Conservation (phyloP, 1,140 invertebrate species). For the Chlorops oryzae region DNA sequence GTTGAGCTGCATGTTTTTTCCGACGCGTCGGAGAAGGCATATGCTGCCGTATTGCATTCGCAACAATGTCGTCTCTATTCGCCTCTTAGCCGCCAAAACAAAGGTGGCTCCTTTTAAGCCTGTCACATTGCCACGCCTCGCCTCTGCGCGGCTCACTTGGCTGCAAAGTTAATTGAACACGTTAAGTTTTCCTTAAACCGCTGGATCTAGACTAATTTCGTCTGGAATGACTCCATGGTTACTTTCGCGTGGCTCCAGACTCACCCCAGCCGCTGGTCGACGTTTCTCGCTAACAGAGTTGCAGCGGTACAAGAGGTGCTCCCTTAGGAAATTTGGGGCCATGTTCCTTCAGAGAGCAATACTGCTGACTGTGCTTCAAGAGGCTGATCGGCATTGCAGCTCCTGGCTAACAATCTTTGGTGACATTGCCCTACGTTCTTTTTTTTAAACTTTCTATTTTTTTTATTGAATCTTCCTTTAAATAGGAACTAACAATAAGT, state of each 20-base stretch:
- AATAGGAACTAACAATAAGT: too few species aligned
- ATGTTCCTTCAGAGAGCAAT: slow-evolving; percentile 14
- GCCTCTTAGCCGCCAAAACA: too few species aligned
- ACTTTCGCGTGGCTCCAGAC: slow-evolving; percentile 34
- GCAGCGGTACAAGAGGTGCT: slow-evolving; percentile 29
- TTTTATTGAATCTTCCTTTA: too few species aligned
- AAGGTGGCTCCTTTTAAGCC: too few species aligned
- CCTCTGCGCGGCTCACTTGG: slow-evolving; percentile 2
- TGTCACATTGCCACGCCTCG: not conserved
- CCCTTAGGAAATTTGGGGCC: slow-evolving; percentile 17
- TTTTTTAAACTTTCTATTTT: too few species aligned
- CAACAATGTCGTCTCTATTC: too few species aligned
- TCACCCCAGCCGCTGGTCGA: slow-evolving; percentile 26
- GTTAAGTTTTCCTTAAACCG: not conserved
- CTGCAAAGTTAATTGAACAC: not conserved
- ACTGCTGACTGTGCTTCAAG: not conserved
- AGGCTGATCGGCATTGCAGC: not conserved
- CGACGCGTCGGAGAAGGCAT: too few species aligned
- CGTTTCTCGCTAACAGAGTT: slow-evolving; percentile 40
- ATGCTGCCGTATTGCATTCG: too few species aligned
- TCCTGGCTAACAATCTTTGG: not conserved
- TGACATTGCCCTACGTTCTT: not conserved
- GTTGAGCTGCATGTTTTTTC: too few species aligned
- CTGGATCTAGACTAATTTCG: not conserved
- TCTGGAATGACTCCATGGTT: slow-evolving; percentile 34